Base-by-base conservation (phyloP, 1,140 invertebrate genomes). In the Trigoniulus corallinus region DNA sequence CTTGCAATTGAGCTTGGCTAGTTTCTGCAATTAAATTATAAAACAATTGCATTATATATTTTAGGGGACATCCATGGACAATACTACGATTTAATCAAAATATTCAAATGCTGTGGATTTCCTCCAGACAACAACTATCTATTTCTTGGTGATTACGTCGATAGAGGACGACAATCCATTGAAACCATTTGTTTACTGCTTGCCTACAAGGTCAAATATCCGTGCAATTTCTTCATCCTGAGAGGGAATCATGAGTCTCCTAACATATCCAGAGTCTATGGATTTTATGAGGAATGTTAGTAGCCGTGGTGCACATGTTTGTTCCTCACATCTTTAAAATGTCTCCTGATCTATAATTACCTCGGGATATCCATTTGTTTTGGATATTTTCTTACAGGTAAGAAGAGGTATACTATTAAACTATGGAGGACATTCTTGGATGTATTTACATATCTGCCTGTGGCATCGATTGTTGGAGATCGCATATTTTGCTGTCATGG, bases 201-300 rank as follows among this genome's bases (percentile, higher is more conserved):
- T 46, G 75, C 74, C 37, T 78, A 79, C 62, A 78, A 79, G 63
- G 74, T 78, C 56, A 78, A 79, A 62, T 78, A 75, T 62, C 76
- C 76, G 40, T 72, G 76, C 57, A 78, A 77, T 58, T 78, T 77
- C 60, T 77, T 77, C 57, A 61, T 79, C 13, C 63, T 79, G 24
- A 57, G 75, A 49, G 75, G 75, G 29, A 79, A 78, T 61, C 75
- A 78, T 59, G 75, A 78, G 62, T 76, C 74, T 64, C 73, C 76
- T 49, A 86, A 82, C 59, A 92, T 92, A 58, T 92, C 92, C 56
- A 7, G 29, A 34, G 29, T 34, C 29, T 34, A 34, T 34, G 29
- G 29, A 34, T 34, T 34, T 34, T 34, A 34, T 15, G 29, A 34
- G 7, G 29, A 34, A 34, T 34, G 29, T 34, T 7, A 34, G 7